Conservation (phyloP, 2,888 invertebrate genomes). For the Ormyrus thymus region DNA sequence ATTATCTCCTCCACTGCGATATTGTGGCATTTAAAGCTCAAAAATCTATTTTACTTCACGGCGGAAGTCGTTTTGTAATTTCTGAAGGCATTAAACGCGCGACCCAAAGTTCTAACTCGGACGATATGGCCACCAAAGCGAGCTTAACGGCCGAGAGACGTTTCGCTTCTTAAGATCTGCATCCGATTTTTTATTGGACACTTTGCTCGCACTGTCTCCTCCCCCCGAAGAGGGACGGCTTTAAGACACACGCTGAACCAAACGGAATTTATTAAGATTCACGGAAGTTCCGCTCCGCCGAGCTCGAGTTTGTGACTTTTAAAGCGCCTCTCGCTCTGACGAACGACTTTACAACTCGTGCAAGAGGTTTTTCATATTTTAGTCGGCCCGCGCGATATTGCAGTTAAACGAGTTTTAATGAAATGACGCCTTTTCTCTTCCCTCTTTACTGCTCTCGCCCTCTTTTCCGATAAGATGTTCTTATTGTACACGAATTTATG, state of each 20-base stretch:
- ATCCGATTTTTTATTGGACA: no score
- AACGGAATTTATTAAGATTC: slow-evolving; percentile 19
- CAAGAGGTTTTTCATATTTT: slow-evolving; percentile 44
- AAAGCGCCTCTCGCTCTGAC: slow-evolving; percentile 15
- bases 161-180: no score
- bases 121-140: no score
- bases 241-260: slow-evolving; percentile 1
- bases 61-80: no score
- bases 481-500: slow-evolving; percentile 16
- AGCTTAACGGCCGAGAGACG: no score
- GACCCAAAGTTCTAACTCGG: no score
- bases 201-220: no score
- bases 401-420: slow-evolving; percentile 47
- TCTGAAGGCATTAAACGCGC: no score
- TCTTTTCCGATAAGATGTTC: slow-evolving; percentile 14
- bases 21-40: no score
- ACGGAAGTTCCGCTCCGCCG: neutral
- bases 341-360: slow-evolving; percentile 26
- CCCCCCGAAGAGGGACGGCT: no score
- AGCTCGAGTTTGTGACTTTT: slow-evolving; percentile 3
- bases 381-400: slow-evolving; percentile 16
- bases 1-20: no score
- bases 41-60: no score
- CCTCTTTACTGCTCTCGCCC: neutral
- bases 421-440: slow-evolving; percentile 1